Conservation (phyloP, 2,797 vertebrate species). For the Pyrocephalus nanus region DNA sequence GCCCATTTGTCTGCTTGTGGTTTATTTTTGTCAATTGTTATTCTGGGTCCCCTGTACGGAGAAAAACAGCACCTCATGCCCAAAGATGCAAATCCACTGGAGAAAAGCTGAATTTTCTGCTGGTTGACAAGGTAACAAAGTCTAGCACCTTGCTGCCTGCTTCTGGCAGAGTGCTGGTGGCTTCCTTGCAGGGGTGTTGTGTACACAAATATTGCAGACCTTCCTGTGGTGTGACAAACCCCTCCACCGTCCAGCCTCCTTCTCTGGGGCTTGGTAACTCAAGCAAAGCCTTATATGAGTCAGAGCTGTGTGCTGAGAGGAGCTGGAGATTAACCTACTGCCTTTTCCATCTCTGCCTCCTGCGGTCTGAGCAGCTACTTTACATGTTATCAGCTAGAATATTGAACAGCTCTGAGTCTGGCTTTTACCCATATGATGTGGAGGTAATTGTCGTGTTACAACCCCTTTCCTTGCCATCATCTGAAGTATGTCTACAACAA, state of each 20-base stretch:
- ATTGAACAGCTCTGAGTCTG: not conserved
- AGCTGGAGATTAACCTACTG: not conserved
- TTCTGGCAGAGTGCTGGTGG: not conserved
- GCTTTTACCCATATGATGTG: not conserved
- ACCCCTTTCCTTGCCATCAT: not conserved
- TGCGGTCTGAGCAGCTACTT: not conserved
- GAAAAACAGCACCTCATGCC: not conserved
- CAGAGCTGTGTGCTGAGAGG: not conserved
- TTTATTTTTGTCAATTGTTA: not conserved
- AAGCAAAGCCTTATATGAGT: not conserved
- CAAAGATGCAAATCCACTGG: not conserved
- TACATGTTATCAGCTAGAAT: not conserved
- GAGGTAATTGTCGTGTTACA: not conserved
- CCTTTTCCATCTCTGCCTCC: not conserved
- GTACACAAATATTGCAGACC: not conserved
- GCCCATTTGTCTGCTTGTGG: not conserved
- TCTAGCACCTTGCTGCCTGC: not conserved
- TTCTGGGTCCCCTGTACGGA: not conserved
- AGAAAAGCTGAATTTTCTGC: not conserved
- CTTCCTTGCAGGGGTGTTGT: not conserved
- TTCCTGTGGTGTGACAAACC: not conserved
- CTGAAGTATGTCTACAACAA: not conserved
- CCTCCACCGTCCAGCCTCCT: fast-evolving
- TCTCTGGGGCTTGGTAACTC: not conserved
- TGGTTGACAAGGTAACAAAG: not conserved